Percentiles rank a stretch among this genome's conserved stretches.
phyloP scores from a whole-genome alignment of 2,888 invertebrate species.

The Lasius platythorax region DNA sequence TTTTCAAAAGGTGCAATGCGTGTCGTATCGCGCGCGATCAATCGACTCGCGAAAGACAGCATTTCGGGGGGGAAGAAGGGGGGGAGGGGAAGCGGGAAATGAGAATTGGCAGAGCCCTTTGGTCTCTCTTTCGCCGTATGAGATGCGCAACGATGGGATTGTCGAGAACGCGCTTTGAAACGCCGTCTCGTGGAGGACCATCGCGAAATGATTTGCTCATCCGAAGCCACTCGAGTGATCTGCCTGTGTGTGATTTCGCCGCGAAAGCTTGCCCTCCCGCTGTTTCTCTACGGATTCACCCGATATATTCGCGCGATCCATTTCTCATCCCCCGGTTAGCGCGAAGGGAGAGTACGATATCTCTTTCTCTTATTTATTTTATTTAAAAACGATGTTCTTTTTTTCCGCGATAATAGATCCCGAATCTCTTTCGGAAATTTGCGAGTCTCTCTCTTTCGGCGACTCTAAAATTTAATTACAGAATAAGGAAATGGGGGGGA shows the following conservation, averaged over 20 bases:
- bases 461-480: background rate
- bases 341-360: background rate
- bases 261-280: background rate
- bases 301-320: slow-evolving; percentile 14
- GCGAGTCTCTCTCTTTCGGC: background rate
- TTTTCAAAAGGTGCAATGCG: background rate
- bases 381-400: background rate
- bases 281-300: background rate
- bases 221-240: slow-evolving; percentile 26
- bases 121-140: slow-evolving; percentile 10
- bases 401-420: background rate
- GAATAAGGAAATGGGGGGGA: background rate
- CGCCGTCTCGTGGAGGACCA: slow-evolving; percentile 39
- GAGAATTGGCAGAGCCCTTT: background rate
- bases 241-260: slow-evolving; percentile 20
- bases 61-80: background rate
- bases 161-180: slow-evolving; percentile 35
- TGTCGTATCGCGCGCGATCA: background rate
- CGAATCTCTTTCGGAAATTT: background rate
- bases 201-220: slow-evolving; percentile 50
- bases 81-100: background rate
- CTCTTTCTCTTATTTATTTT: background rate
- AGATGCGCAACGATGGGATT: slow-evolving; percentile 24
- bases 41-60: background rate
- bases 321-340: background rate